Base-by-base conservation (phyloP, 1,140 invertebrate genomes). In the Drosophila truncata region DNA sequence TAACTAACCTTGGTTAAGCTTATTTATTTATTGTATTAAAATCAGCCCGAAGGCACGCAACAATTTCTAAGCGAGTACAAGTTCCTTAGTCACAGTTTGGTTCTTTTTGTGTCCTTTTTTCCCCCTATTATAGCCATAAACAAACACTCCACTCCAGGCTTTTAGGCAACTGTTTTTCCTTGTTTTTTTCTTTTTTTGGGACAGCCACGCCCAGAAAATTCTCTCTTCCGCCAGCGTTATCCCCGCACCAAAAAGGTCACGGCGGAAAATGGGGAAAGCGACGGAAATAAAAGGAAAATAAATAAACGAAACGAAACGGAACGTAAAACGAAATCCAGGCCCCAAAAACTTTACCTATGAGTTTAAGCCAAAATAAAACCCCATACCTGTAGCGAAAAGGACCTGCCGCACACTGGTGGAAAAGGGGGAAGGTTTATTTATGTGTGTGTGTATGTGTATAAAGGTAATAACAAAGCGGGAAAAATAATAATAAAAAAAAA, bases 201-300 rank as follows among this genome's bases (percentile, higher is more conserved):
- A 39, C 63, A 70, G 77, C 84, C 84, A 88, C 84, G 84, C 84
- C 84, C 78, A 88, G 80, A 88, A 88, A 88, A 84, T 86, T 62
- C 39, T 57, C 57, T 63, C 61, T 42, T 16, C 71, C 14, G 11
- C 27, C 37, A 63, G n/a, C 16, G 29, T 23, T 18, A 8, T 29
- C 42, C 42, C 49, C 59, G 57, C 57, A 41, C 58, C 69, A 54
- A 87, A 87, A 87, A 87, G 84, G 84, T 87, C 84, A 84, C 57
- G 84, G 54, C 72, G 77, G 63, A 35, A 71, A 82, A 60, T 65
- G 78, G 76, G 81, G 62, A 69, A 62, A 76, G 52, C 61, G 39
- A 62, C 71, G 63, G 62, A 66, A 57, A 61, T 58, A 62, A 42
- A 82, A 57, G 72, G 60, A 52, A 67, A 78, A 67, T 64, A 63